These are phyloP conservation scores for Apaloderma vittatum DNA, from an alignment of 2,113 vertebrate species.

Conservation along the genomic window DNA sequence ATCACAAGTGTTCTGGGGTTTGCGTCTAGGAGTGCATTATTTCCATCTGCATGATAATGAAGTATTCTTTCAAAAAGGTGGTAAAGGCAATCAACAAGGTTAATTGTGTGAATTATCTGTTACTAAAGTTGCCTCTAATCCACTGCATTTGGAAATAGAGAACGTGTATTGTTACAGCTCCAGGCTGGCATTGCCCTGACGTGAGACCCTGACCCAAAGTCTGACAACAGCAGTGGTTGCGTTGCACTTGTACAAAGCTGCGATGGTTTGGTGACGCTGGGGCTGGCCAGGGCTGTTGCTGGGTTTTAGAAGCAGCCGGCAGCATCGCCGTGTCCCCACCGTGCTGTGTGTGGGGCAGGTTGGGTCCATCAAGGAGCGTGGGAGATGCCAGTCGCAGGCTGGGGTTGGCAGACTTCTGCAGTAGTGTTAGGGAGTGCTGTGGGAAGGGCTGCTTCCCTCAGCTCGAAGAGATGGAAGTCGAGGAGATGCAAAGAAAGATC, in stretches of 20 bases:
- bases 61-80: background rate
- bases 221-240: accelerated
- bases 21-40: background rate
- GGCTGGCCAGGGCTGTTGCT: background rate
- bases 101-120: background rate
- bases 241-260: accelerated
- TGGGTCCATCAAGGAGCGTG: background rate
- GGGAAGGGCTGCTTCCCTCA: background rate
- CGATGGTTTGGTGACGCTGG: background rate
- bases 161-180: background rate
- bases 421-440: background rate
- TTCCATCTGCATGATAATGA: background rate
- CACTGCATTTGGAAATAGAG: background rate
- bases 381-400: no score
- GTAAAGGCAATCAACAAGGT: background rate
- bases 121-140: background rate
- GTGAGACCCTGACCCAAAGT: background rate
- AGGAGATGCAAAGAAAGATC: background rate
- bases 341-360: accelerated
- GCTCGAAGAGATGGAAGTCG: background rate
- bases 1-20: background rate
- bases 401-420: background rate
- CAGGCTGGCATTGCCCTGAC: background rate
- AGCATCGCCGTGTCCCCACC: background rate
- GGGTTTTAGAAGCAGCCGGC: background rate